phyloP scores from a whole-genome alignment of 2,888 invertebrate genomes.

The Drosophila buzzatii region DNA sequence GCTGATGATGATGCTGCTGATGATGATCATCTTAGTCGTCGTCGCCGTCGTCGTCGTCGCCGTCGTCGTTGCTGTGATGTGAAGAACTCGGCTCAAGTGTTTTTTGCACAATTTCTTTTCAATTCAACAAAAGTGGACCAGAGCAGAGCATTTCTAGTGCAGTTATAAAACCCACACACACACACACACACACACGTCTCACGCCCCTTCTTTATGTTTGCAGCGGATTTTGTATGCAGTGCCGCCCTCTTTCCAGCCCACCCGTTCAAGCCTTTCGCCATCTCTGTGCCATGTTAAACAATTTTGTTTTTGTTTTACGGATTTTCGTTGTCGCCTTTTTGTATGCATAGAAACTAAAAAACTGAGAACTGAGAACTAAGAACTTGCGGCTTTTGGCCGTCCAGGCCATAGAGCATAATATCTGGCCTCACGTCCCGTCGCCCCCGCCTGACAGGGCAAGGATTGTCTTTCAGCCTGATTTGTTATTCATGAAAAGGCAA shows the following conservation, averaged over 20 bases:
- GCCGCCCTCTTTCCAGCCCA: too few relatives aligned
- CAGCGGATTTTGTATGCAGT: constrained; percentile 4
- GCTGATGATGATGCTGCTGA: constrained; percentile 16
- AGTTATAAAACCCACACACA: constrained; percentile 19
- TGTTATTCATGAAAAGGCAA: constrained; percentile 76
- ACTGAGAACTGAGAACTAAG: constrained; percentile 21
- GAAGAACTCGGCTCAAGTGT: constrained; percentile 69
- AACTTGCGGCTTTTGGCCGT: constrained; percentile 76
- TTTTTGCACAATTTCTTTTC: constrained; percentile 80
- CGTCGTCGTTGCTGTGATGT: constrained; percentile 10
- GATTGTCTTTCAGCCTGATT: constrained; percentile 77
- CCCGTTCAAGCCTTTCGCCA: neutral
- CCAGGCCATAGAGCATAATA: constrained; percentile 37
- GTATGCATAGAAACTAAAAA: constrained; percentile 66
- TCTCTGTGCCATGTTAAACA: constrained; percentile 63
- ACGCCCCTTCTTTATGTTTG: neutral
- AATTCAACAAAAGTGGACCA: constrained; percentile 78
- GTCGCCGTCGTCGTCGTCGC: constrained; percentile 13
- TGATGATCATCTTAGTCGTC: neutral
- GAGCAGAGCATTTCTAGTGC: constrained; percentile 54
- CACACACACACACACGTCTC: neutral
- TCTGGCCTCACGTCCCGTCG: neutral
- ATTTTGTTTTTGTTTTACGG: constrained; percentile 67
- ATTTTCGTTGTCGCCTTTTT: constrained; percentile 62
- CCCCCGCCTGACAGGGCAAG: constrained; percentile 17